Base-by-base conservation (phyloP, 2,113 vertebrate species). In the Diglossa brunneiventris region DNA sequence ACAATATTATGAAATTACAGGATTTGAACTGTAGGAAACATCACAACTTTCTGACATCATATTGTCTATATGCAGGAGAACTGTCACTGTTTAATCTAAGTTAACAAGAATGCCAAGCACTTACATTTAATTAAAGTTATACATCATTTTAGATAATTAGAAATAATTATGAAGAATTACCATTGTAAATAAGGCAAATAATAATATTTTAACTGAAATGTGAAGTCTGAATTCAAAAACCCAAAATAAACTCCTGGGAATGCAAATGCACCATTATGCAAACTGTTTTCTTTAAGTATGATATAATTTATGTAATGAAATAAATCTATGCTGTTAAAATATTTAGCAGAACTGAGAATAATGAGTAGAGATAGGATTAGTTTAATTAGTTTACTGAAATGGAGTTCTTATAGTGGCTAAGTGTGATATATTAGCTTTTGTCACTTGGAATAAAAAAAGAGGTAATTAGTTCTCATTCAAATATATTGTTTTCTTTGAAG, bases 341-440 rank as follows among this genome's bases (percentile, higher is more conserved):
- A 98, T 98, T 98, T 98, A 98, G 96, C 92, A 96, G 96, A 97
- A 97, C 94, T 95, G 94, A 98, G 97, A 98, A 97, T 98, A 98
- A 98, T 98, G 97, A 98, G 96, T 93, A 41, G 87, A 97, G 97
- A 98, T 97, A 98, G 97, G 97, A 98, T 98, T 98, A 98, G 97
- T 98, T 98, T 98, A 98, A 98, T 98, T 98, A 98, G 97, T 98
- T 98, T 98, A 97, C 97, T 97, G 98, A 97, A 98, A 98, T 97
- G 92, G 94, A 97, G 97, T 97, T 97, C 97, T 98, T 97, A 87
- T 78, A 92, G 95, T 96, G 94, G 93, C 94, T 98, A 98, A 98
- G 96, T 98, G 97, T 98, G 98, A 98, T 98, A 96, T 97, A 98
- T 98, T 97, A 97, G 97, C 93, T 98, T 98, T 98, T 98, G 98